Percentiles rank a stretch among this genome's conserved stretches.
These are phyloP conservation scores for Cyclopterus lumpus DNA, from an alignment of 2,797 vertebrate species.

Conservation along the genomic window DNA sequence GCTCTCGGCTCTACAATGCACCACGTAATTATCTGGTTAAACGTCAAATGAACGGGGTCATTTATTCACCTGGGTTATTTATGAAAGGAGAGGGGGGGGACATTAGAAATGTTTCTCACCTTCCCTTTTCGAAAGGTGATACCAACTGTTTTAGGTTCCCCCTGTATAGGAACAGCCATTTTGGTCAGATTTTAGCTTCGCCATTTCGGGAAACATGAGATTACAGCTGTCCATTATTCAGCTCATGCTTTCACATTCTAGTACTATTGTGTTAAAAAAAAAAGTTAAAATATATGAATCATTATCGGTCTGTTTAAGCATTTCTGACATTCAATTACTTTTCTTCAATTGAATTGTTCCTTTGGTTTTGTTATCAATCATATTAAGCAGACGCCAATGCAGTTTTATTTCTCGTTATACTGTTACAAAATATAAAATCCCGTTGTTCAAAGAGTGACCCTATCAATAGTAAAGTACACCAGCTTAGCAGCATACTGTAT, in stretches of 20 bases:
- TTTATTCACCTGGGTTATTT: conserved; percentile 84
- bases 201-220: not conserved
- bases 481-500: conserved; percentile 24
- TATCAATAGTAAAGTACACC: conserved; percentile 44
- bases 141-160: conserved; percentile 55
- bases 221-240: conserved; percentile 20
- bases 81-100: conserved; percentile 50
- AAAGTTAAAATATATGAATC: not conserved
- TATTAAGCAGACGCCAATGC: not conserved
- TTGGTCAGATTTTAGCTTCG: conserved; percentile 5
- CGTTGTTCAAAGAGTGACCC: conserved; percentile 42
- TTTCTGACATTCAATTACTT: not conserved
- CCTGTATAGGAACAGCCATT: conserved; percentile 48
- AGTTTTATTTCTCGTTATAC: not conserved
- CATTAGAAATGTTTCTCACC: conserved; percentile 65
- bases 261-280: not conserved
- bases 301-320: not conserved
- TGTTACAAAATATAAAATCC: conserved; percentile 2
- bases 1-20: conserved; percentile 57
- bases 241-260: no score
- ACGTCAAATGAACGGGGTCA: conserved; percentile 79
- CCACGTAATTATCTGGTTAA: conserved; percentile 81
- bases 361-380: not conserved
- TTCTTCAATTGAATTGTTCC: not conserved
- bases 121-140: conserved; percentile 66